Evolutionary conservation across 2,797 vertebrate genomes (phyloP), one percentile per base, ranked within the genome.

Genomic region (Chaetodon trifasciatus): DNA sequence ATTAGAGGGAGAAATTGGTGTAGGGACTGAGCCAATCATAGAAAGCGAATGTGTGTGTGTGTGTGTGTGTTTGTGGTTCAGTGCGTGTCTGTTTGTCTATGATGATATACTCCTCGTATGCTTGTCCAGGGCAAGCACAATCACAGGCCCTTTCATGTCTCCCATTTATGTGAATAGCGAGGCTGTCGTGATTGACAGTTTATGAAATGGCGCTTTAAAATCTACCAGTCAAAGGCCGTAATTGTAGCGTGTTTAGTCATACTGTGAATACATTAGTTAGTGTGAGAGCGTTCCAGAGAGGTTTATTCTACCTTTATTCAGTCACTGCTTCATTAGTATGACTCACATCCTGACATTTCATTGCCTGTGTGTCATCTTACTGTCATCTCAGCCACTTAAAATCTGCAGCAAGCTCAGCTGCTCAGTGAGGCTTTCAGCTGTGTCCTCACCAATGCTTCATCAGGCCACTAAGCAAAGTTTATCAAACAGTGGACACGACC

Each of bases 1-100:
- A 93, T 94, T 93, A 91, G 91, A 78, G 81, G 58, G 77, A 81
- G 88, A 16, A 91, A 90, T 84, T 78, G 69, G 76, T 85, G 70
- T 77, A 74, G 68, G 81, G 75, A 70, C 83, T 64, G 78, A 90
- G 87, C 84, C 50, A 90, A 81, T 81, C 70, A 53, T 62, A 76
- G 70, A 62, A 81, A 62, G 39, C 13, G 70, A 67, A 58, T 61
- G n/a, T 7, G 32, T 68, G 66, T 61, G n/a, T 7, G 32, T 67
- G 66, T 68, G 73, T 58, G 67, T 71, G 52, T 63, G 66, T 73
- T 16, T 44, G 56, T 47, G 37, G 1, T 9, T 47, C 12, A 5
- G 57, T 40, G 80, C 68, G 79, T 69, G 75, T 81, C 21, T 86
- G 52, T 88, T 37, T 19, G 65, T 76, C 68, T 67, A 44, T 72